Percentiles rank a stretch among this genome's conserved stretches.
Conservation (phyloP, 1,140 invertebrate genomes). For the Ptiloglossa arizonensis region DNA sequence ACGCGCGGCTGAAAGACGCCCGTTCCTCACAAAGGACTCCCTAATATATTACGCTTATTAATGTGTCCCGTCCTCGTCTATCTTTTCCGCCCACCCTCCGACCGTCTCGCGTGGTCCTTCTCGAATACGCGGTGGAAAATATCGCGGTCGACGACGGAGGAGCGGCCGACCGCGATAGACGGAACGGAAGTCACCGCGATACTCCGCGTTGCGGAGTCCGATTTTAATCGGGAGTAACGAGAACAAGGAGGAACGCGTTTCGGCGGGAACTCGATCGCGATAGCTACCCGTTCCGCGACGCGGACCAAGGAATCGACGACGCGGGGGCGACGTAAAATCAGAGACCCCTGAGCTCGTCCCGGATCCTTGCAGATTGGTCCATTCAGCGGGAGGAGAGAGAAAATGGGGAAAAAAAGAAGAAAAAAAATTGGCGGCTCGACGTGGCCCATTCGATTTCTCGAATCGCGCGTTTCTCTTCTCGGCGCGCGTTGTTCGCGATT, state of each 20-base stretch:
- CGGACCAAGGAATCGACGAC: constrained; percentile 1
- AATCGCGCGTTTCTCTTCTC: constrained; percentile 55
- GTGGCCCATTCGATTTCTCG: constrained; percentile 63
- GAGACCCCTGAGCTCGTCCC: constrained; percentile 31
- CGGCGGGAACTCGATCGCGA: neutral
- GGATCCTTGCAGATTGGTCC: constrained; percentile 51
- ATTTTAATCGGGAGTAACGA: too few relatives aligned
- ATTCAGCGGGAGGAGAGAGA: constrained; percentile 35
- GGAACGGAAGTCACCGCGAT: neutral
- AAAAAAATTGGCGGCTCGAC: constrained; percentile 40
- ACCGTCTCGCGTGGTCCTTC: neutral
- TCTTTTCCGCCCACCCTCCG: constrained; percentile 33
- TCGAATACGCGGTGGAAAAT: constrained; percentile 6
- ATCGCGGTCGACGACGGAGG: constrained; percentile 36
- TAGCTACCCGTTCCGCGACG: too few relatives aligned
- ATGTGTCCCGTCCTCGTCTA: constrained; percentile 56
- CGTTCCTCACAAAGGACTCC: constrained; percentile 67
- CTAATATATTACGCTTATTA: constrained; percentile 77
- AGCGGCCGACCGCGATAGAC: constrained; percentile 2
- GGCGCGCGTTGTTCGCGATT: constrained; percentile 59
- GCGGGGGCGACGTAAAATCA: constrained; percentile 4
- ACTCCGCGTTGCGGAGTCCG: too few relatives aligned
- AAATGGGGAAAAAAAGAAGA: constrained; percentile 1
- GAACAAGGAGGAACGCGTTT: too few relatives aligned
- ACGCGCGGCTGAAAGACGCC: constrained; percentile 69